These are phyloP conservation scores for Fragum whitleyi DNA, from an alignment of 2,888 invertebrate species.

Conservation along the genomic window DNA sequence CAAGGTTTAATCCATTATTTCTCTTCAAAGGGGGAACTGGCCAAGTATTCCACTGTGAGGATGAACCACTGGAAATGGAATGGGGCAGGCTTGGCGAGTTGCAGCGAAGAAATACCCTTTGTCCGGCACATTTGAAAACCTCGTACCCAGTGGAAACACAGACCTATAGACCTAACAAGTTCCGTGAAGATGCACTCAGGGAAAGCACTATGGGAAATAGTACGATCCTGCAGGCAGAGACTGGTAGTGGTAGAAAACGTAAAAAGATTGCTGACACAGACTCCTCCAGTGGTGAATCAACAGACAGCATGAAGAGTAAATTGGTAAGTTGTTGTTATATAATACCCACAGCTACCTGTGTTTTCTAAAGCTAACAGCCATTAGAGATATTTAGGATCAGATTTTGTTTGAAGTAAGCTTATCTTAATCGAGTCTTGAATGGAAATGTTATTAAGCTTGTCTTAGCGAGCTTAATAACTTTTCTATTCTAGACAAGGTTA, in stretches of 20 bases:
- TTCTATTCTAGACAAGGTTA: too few species aligned
- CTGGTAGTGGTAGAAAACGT: conserved; percentile 65
- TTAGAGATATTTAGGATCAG: too few species aligned
- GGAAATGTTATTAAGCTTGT: too few species aligned
- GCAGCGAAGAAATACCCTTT: conserved; percentile 84
- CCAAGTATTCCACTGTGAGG: conserved; percentile 77
- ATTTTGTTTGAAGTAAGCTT: too few species aligned
- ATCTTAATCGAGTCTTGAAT: too few species aligned
- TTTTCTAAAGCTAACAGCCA: too few species aligned
- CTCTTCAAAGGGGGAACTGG: conserved; percentile 70
- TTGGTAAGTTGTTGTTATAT: conserved; percentile 39
- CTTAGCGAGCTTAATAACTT: too few species aligned
- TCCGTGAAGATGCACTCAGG: conserved; percentile 64
- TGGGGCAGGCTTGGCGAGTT: conserved; percentile 83
- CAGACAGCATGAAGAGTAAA: conserved; percentile 56
- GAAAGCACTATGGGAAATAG: conserved; percentile 62
- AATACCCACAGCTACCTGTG: too few species aligned
- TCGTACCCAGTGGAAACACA: conserved; percentile 85
- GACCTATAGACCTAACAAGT: conserved; percentile 57
- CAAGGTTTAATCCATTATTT: background rate
- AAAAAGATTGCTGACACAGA: conserved; percentile 54
- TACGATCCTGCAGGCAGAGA: conserved; percentile 30
- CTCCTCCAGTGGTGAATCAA: conserved; percentile 55
- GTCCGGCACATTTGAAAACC: conserved; percentile 84
- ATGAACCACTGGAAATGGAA: conserved; percentile 79